These are phyloP conservation scores for Dendrolimus kikuchii DNA, from an alignment of 1,140 invertebrate species.

Conservation along the genomic window DNA sequence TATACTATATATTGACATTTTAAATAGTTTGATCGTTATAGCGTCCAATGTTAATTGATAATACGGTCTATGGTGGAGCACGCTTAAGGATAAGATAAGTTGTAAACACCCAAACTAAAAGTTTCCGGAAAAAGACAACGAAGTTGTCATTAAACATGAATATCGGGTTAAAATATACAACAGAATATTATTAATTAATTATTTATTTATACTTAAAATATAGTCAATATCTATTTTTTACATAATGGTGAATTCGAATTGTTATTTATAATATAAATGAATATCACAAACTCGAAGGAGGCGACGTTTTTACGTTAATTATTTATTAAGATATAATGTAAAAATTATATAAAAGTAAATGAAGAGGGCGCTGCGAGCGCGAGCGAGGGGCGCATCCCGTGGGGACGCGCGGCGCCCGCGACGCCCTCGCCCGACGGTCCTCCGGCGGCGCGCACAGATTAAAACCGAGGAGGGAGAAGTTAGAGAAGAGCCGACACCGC, in stretches of 20 bases:
- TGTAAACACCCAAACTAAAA: too few relatives aligned
- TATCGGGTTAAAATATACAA: too few relatives aligned
- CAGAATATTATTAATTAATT: constrained; percentile 47
- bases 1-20: too few relatives aligned
- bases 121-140: too few relatives aligned
- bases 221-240: constrained; percentile 59
- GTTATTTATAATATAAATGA: constrained; percentile 45
- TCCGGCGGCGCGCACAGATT: constrained; percentile 58
- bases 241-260: constrained; percentile 65
- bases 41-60: too few relatives aligned
- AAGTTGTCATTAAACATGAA: too few relatives aligned
- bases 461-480: constrained; percentile 41
- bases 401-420: constrained; percentile 32
- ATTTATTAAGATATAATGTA: constrained; percentile 26
- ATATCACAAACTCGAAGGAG: constrained; percentile 70
- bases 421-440: constrained; percentile 60
- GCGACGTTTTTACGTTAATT: constrained; percentile 53
- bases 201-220: constrained; percentile 44
- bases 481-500: constrained; percentile 59
- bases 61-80: too few relatives aligned
- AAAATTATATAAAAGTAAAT: constrained; percentile 31
- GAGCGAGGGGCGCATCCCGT: constrained; percentile 27
- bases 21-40: too few relatives aligned
- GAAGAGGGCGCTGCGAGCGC: constrained; percentile 47
- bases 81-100: too few relatives aligned